Conservation (phyloP, 1,140 invertebrate species). For the Carposina sasakii region DNA sequence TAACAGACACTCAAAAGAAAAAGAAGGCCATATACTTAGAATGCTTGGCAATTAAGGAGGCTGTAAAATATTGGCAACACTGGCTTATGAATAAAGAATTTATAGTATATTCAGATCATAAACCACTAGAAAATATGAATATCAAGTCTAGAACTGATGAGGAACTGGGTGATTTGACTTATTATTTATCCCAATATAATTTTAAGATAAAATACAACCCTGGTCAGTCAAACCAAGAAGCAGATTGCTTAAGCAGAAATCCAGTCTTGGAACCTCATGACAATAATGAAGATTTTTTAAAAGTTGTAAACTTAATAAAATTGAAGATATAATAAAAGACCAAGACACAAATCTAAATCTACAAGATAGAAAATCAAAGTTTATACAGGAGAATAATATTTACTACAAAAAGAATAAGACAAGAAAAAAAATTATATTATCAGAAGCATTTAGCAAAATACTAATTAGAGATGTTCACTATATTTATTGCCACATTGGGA, state of each 20-base stretch:
- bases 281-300: conserved; percentile 4
- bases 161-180: too few species aligned
- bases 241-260: conserved; percentile 19
- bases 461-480: conserved; percentile 4
- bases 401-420: conserved; percentile 26
- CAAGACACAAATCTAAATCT: conserved; percentile 4
- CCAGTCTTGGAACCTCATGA: conserved; percentile 13
- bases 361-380: background rate
- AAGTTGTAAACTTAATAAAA: conserved; percentile 14
- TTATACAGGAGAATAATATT: conserved; percentile 24
- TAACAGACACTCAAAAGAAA: conserved; percentile 21
- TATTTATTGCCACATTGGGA: conserved; percentile 1
- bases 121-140: conserved; percentile 44
- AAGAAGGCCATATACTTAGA: conserved; percentile 33
- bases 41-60: conserved; percentile 49
- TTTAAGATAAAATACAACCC: too few species aligned
- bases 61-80: conserved; percentile 51
- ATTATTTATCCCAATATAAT: too few species aligned
- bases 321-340: conserved; percentile 17
- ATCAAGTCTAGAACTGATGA: conserved; percentile 26
- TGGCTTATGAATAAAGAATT: conserved; percentile 48
- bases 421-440: conserved; percentile 10
- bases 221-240: conserved; percentile 8
- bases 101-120: conserved; percentile 46
- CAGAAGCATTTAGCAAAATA: conserved; percentile 13